These are phyloP conservation scores for Aphelocoma coerulescens DNA, from an alignment of 2,113 vertebrate species.

Conservation along the genomic window DNA sequence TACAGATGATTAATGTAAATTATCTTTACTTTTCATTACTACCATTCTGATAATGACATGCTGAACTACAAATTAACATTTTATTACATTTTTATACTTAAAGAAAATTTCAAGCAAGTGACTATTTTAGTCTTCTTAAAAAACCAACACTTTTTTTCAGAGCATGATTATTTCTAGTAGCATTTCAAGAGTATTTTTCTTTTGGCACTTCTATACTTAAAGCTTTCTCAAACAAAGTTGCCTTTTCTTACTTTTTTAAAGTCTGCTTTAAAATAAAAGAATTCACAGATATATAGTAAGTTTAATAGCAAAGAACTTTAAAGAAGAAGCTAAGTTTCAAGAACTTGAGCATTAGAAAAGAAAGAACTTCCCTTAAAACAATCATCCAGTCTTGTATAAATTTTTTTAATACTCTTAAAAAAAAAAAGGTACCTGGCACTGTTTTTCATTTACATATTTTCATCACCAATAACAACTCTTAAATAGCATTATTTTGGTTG, in stretches of 20 bases:
- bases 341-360: not conserved
- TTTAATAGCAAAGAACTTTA: not conserved
- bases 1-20: not conserved
- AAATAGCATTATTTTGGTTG: not conserved
- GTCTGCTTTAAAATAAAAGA: not conserved
- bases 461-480: not conserved
- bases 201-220: not conserved
- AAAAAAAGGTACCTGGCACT: not conserved
- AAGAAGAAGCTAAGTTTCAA: not conserved
- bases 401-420: fast-evolving
- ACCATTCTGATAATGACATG: not conserved
- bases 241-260: not conserved
- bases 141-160: not conserved
- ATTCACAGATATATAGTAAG: not conserved
- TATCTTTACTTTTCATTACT: not conserved
- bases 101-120: not conserved
- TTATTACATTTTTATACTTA: not conserved
- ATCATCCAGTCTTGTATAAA: not conserved
- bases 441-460: not conserved
- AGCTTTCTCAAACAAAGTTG: not conserved
- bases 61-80: not conserved
- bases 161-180: not conserved
- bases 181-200: not conserved
- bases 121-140: not conserved
- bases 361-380: not conserved